Percentiles rank a stretch among this genome's conserved stretches.
phyloP scores from a whole-genome alignment of 2,888 invertebrate genomes.

The Plebejus argus region DNA sequence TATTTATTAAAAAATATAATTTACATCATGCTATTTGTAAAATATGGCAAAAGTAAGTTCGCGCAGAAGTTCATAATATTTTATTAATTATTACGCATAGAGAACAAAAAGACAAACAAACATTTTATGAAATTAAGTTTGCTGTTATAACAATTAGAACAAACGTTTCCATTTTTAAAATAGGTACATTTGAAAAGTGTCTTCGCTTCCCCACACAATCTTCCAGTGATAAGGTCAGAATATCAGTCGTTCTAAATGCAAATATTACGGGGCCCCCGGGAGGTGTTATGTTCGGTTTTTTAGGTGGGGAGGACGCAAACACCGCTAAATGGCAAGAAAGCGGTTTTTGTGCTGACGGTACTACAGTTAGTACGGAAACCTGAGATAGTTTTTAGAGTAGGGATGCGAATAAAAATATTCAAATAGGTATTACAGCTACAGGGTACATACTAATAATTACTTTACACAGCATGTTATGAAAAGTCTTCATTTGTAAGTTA shows the following conservation, averaged over 20 bases:
- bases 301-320: constrained; percentile 75
- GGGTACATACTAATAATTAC: neutral
- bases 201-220: constrained; percentile 73
- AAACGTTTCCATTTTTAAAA: neutral
- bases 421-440: no score
- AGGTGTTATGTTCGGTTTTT: constrained; percentile 75
- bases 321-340: constrained; percentile 74
- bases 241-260: constrained; percentile 79
- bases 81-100: no score
- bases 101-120: no score
- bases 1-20: no score
- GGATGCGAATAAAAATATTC: constrained; percentile 36
- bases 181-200: constrained; percentile 45
- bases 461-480: no score
- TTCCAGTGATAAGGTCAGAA: constrained; percentile 75
- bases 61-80: no score
- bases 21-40: no score
- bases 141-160: neutral
- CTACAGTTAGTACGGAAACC: constrained; percentile 63
- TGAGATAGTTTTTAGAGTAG: constrained; percentile 47
- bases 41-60: no score
- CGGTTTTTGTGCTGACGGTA: constrained; percentile 72
- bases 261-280: constrained; percentile 76
- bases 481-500: no score
- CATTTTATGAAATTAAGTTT: neutral